A percentile compares a stretch with the other conserved stretches of the same genome.
phyloP scores from a whole-genome alignment of 2,113 vertebrate genomes.

The Neolamprologus toae region DNA sequence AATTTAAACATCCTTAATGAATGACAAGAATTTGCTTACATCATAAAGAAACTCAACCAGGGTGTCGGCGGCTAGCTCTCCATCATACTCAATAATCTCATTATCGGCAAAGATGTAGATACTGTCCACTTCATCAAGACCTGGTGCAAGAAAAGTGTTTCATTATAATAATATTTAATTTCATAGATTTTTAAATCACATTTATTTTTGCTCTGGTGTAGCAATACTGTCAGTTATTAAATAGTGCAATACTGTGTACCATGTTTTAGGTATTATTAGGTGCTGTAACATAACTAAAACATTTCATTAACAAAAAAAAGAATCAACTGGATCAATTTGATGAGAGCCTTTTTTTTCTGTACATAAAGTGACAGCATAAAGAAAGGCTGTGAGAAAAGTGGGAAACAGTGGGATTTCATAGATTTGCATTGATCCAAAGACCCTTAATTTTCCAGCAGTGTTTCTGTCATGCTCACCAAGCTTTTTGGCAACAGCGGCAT shows the following conservation, averaged over 20 bases:
- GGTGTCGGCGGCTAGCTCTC: constrained; percentile 83
- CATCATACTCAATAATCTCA: constrained; percentile 87
- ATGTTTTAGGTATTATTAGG: not conserved
- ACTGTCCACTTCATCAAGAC: constrained; percentile 83
- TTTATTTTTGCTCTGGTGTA: not conserved
- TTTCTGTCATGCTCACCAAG: constrained; percentile 69
- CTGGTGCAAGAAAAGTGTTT: constrained; percentile 41
- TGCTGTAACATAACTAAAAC: not conserved
- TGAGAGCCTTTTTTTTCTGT: not conserved
- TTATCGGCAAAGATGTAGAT: constrained; percentile 86
- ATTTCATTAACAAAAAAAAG: not conserved
- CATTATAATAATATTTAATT: not conserved
- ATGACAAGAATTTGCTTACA: constrained; percentile 59
- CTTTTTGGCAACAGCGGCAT: constrained; percentile 79
- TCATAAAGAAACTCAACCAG: constrained; percentile 89
- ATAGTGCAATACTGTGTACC: not conserved
- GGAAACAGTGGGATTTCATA: not conserved
- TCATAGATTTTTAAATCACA: not conserved
- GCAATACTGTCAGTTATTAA: not conserved
- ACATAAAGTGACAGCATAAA: not conserved
- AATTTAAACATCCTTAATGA: not conserved
- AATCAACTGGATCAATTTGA: not conserved
- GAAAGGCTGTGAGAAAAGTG: not conserved
- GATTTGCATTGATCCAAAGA: not conserved
- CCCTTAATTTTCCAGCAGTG: not conserved